A percentile compares a stretch with the other conserved stretches of the same genome.
phyloP scores from a whole-genome alignment of 1,140 invertebrate species.

The Mesaphorura yosii region DNA sequence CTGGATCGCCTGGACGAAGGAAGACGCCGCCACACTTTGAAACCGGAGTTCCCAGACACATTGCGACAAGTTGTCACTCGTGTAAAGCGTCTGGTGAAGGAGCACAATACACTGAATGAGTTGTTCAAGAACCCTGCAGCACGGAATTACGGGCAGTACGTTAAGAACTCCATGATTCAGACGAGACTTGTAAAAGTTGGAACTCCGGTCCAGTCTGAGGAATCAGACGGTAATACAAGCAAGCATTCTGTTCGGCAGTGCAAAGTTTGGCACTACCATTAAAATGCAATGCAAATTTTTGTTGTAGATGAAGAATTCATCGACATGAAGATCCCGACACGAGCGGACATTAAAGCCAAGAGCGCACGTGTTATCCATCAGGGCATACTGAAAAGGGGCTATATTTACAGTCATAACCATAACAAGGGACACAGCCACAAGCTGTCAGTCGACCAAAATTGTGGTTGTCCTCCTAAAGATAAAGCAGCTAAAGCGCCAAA shows the following conservation, averaged over 20 bases:
- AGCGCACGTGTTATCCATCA: constrained; percentile 22
- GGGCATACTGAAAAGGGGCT: constrained; percentile 17
- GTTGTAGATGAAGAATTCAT: constrained; percentile 19
- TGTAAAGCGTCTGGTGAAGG: constrained; percentile 1
- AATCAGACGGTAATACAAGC: not conserved
- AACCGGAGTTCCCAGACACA: not conserved
- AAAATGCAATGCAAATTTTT: too few relatives aligned
- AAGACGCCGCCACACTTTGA: not conserved
- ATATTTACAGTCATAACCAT: too few relatives aligned
- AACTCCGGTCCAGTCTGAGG: constrained; percentile 12
- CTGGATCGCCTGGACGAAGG: constrained; percentile 18
- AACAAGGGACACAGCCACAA: too few relatives aligned
- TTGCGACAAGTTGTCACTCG: constrained; percentile 11
- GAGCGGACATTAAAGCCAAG: constrained; percentile 25
- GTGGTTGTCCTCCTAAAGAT: too few relatives aligned
- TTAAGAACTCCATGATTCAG: constrained; percentile 11
- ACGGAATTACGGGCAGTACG: constrained; percentile 18
- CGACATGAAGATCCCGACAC: constrained; percentile 22
- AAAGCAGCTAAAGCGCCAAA: too few relatives aligned
- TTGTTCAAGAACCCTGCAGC: constrained; percentile 5
- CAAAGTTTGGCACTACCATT: too few relatives aligned
- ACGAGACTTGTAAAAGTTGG: constrained; percentile 21
- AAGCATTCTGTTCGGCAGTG: too few relatives aligned
- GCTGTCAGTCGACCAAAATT: too few relatives aligned
- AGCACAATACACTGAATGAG: not conserved